Base-by-base conservation (phyloP, 2,797 vertebrate genomes). In the Acrocephalus scirpaceus region DNA sequence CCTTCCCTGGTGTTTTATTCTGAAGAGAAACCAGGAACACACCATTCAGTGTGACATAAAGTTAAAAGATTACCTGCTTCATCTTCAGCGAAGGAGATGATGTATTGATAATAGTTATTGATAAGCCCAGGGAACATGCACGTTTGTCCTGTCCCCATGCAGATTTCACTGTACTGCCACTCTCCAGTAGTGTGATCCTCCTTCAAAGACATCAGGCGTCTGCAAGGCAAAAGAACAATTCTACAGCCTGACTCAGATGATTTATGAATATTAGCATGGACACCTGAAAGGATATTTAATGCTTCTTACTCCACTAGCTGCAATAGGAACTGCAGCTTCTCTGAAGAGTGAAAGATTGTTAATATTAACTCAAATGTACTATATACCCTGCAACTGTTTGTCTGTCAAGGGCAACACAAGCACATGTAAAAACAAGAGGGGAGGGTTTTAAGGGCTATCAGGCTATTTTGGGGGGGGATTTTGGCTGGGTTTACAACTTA, bases 31-130 rank as follows among this genome's bases (percentile, higher is more conserved):
- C 23, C 27, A 47, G 44, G 82, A 51, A 26, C 10, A 47, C 3
- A 7, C 9, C 44, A 48, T 26, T 47, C 11, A 61, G 26, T 15
- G 29, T 10, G 14, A 45, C 26, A 58, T 13, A 26, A 48, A 83
- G 23, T 36, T 72, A 44, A 65, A 72, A 44, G 5, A 86, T 92
- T 98, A 99, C 99, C 99, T 58, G 99, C 98, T 98, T 99, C 99
- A 30, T 99, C 99, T 96, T 99, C 99, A 15, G 98, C 99, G 22
- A 99, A 99, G 81, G 99, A 99, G 95, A 99, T 99, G 90, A 99
- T 98, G 79, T 99, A 98, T 7, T 98, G 99, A 58, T 99, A 98
- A 94, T 99, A 99, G 97, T 99, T 99, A 97, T 99, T 99, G 97
- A 99, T 99, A 84, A 99, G 98, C 25, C 98, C 98, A 11, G 99